phyloP scores from a whole-genome alignment of 2,888 invertebrate species.

The Ectropis crepuscularia region DNA sequence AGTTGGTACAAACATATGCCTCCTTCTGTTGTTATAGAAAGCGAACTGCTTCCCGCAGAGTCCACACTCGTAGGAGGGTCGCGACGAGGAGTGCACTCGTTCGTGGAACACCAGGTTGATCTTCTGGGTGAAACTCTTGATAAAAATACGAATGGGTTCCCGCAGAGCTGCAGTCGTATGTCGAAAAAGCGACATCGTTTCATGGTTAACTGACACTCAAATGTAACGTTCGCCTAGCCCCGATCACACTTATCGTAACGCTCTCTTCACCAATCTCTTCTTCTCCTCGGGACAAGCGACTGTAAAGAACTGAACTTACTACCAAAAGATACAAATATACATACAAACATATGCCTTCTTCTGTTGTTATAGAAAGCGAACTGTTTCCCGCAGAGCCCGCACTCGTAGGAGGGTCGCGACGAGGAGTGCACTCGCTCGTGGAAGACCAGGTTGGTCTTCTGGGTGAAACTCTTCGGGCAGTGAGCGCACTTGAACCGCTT shows the following conservation, averaged over 20 bases:
- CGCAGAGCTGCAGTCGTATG: too few species aligned
- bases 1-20: conserved; percentile 80
- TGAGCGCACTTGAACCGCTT: conserved; percentile 74
- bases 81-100: conserved; percentile 62
- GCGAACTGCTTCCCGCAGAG: conserved; percentile 76
- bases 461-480: conserved; percentile 74
- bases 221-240: too few species aligned
- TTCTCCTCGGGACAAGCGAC: too few species aligned
- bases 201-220: too few species aligned
- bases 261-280: too few species aligned
- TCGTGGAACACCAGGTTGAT: conserved; percentile 73
- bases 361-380: conserved; percentile 76
- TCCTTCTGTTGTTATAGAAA: conserved; percentile 68
- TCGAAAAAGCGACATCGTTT: too few species aligned
- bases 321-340: conserved; percentile 41
- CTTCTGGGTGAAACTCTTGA: conserved; percentile 76
- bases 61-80: conserved; percentile 70
- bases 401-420: conserved; percentile 65
- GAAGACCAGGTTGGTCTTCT: conserved; percentile 73
- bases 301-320: too few species aligned
- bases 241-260: too few species aligned
- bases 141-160: too few species aligned
- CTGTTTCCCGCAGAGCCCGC: conserved; percentile 72
- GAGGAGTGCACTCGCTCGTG: conserved; percentile 70
- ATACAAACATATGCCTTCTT: conserved; percentile 76